Percentiles rank a stretch among this genome's conserved stretches.
These are phyloP conservation scores for Dynastes grantii DNA, from an alignment of 2,888 invertebrate species.

Conservation along the genomic window DNA sequence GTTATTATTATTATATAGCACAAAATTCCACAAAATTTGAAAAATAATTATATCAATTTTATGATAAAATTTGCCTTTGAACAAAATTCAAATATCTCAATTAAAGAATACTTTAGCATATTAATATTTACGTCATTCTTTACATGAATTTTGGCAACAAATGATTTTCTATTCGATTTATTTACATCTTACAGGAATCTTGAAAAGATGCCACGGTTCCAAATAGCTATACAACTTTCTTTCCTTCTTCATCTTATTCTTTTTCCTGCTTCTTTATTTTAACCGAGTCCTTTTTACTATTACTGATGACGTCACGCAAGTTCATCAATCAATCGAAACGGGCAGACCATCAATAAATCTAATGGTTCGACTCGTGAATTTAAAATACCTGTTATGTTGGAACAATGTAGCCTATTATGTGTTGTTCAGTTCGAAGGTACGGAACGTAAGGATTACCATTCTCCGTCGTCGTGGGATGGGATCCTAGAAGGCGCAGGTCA, in stretches of 20 bases:
- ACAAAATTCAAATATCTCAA: no score
- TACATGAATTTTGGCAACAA: no score
- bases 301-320: conserved; percentile 59
- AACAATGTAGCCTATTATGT: conserved; percentile 68
- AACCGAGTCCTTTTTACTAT: conserved; percentile 48
- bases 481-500: conserved; percentile 36
- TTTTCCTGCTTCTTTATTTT: background rate
- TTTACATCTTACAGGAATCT: no score
- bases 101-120: no score
- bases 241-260: background rate
- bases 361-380: conserved; percentile 68
- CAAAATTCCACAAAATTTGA: no score
- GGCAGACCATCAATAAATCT: conserved; percentile 70
- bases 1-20: no score
- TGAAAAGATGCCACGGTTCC: background rate
- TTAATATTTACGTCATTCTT: no score
- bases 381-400: conserved; percentile 68
- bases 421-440: conserved; percentile 49
- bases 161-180: no score
- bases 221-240: background rate
- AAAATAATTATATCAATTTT: no score
- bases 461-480: conserved; percentile 55
- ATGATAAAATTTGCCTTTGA: no score
- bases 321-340: conserved; percentile 69
- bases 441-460: conserved; percentile 60